Evolutionary conservation across 2,888 invertebrate species (phyloP).

Genomic region (Xylophagus ater): DNA sequence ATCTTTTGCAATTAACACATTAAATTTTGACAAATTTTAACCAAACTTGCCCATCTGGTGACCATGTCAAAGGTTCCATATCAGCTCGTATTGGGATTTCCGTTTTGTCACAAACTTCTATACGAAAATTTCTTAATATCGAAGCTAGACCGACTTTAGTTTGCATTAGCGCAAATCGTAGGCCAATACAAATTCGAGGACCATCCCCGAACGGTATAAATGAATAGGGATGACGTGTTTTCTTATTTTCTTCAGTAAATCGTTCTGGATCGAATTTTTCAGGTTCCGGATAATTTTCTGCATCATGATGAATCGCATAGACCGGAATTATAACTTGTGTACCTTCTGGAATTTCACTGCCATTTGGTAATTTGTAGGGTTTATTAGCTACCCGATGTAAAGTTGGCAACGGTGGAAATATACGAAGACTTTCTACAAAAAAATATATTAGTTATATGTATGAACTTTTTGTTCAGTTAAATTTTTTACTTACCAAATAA

Average conservation of each 20-base stretch:
- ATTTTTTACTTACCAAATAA: conserved; percentile 27
- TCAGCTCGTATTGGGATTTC: no score
- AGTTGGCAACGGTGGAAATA: conserved; percentile 30
- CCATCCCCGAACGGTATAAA: conserved; percentile 16
- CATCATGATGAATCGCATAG: conserved; percentile 28
- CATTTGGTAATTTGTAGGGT: conserved; percentile 22
- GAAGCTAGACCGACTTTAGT: conserved; percentile 15
- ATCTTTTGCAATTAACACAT: no score
- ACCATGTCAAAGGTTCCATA: no score
- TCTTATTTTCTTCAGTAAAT: conserved; percentile 24
- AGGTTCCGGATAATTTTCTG: conserved; percentile 29
- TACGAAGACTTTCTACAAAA: conserved; percentile 32
- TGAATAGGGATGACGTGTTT: conserved; percentile 4
- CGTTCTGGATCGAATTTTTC: conserved; percentile 30
- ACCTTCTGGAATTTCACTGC: conserved; percentile 22
- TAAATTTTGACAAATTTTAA: no score
- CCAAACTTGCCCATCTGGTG: no score
- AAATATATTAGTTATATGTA: background rate
- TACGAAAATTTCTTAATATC: no score
- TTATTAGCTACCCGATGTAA: conserved; percentile 24
- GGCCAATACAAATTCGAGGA: conserved; percentile 15
- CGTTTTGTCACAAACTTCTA: no score
- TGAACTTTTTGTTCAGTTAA: background rate
- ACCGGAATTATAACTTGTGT: conserved; percentile 23
- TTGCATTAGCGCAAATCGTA: conserved; percentile 17